phyloP scores from a whole-genome alignment of 2,888 invertebrate genomes.

The Heliconius aoede region DNA sequence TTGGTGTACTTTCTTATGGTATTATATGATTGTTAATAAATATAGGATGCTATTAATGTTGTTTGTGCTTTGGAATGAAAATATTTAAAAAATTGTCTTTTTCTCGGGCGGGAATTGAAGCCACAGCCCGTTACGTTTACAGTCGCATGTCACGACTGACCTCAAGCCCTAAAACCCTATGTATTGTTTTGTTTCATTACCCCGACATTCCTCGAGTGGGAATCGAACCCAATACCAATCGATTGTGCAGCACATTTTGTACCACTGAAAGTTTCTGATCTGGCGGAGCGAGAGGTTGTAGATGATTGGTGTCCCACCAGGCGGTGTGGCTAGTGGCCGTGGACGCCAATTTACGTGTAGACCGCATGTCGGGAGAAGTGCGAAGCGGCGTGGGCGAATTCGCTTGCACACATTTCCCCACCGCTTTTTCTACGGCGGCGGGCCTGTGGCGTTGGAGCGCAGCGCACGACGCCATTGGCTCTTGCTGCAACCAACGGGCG shows the following conservation, averaged over 20 bases:
- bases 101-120: too few relatives aligned
- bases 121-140: too few relatives aligned
- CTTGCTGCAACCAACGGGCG: constrained; percentile 65
- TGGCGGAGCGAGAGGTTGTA: constrained; percentile 53
- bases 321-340: constrained; percentile 73
- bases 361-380: constrained; percentile 66
- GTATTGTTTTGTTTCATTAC: constrained; percentile 21
- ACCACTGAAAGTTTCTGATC: constrained; percentile 38
- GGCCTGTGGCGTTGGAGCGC: constrained; percentile 64
- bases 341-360: constrained; percentile 63
- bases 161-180: too few relatives aligned
- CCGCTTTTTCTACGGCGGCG: constrained; percentile 66
- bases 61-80: too few relatives aligned
- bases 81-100: too few relatives aligned
- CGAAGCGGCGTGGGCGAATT: constrained; percentile 61
- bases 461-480: constrained; percentile 64
- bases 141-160: too few relatives aligned
- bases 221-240: too few relatives aligned
- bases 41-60: too few relatives aligned
- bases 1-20: too few relatives aligned
- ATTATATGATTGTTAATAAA: background rate
- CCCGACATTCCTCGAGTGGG: too few relatives aligned
- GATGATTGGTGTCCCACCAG: constrained; percentile 65
- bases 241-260: too few relatives aligned
- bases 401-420: constrained; percentile 71